phyloP scores from a whole-genome alignment of 53 echinoderm and acorn worm species.

The Pentamera pediparva region DNA sequence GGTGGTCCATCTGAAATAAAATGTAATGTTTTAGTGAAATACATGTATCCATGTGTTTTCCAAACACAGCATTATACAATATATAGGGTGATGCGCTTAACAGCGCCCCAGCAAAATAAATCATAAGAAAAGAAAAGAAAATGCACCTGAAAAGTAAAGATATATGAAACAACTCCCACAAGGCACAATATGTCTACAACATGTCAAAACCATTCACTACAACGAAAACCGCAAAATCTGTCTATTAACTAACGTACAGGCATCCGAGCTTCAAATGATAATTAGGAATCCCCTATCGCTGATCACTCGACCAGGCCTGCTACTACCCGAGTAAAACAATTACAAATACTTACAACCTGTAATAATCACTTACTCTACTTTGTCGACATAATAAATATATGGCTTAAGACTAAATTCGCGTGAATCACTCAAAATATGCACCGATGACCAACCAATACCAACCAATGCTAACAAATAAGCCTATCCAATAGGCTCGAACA shows the following conservation, averaged over 20 bases:
- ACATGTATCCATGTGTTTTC: slow-evolving; percentile 23
- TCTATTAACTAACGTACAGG: slow-evolving; percentile 19
- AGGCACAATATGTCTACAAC: slow-evolving; percentile 21
- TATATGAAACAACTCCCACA: slow-evolving; percentile 14
- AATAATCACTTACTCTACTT: slow-evolving; percentile 9
- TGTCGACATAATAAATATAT: slow-evolving; percentile 8
- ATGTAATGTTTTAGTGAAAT: slow-evolving; percentile 19
- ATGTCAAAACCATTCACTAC: slow-evolving; percentile 13
- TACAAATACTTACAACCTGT: slow-evolving; percentile 11
- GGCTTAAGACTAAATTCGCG: slow-evolving; percentile 12
- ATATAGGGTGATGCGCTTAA: slow-evolving; percentile 19
- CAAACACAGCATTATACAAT: slow-evolving; percentile 21
- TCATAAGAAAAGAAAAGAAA: slow-evolving; percentile 13
- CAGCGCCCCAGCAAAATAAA: slow-evolving; percentile 21
- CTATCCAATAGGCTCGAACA: slow-evolving; percentile 13
- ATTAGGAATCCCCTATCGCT: neutral
- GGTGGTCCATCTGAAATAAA: slow-evolving; percentile 17
- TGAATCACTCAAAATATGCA: slow-evolving; percentile 10
- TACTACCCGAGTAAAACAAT: slow-evolving; percentile 2
- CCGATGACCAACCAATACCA: slow-evolving; percentile 24
- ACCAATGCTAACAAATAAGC: slow-evolving; percentile 14
- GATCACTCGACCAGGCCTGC: neutral
- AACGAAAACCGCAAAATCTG: slow-evolving; percentile 23
- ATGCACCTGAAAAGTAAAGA: slow-evolving; percentile 2
- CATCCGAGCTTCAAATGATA: neutral